Base-by-base conservation (phyloP, 2,797 vertebrate genomes). In the Borostomias antarcticus region DNA sequence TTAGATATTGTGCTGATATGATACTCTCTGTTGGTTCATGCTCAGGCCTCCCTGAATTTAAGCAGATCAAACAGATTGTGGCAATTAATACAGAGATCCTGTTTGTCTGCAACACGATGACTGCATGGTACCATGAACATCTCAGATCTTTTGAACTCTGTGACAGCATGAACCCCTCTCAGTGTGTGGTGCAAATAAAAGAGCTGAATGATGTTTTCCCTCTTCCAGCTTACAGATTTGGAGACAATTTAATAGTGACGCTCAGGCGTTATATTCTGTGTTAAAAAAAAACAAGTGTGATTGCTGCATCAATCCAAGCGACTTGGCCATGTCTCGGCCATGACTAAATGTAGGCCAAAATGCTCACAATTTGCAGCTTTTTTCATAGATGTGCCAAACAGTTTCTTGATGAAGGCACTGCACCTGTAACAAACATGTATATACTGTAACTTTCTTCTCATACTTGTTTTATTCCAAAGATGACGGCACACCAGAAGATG, bases 131-230 rank as follows among this genome's bases (percentile, higher is more conserved):
- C 56, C 32, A 23, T 70, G 56, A 68, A 28, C 66, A 73, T 52
- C 23, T 77, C 5, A 43, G 69, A 40, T 73, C 53, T 8, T 75
- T 33, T 29, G 48, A 77, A 30, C 25, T 48, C 19, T 65, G 58
- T 48, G 23, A 57, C 47, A 28, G n/a, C 28, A 66, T 5, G 40
- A 25, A 61, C 25, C 53, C 69, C n/a, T 54, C 62, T 53, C 19
- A 66, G 51, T 73, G 43, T 72, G 58, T 72, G 32, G 58, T 76
- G 3, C 43, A 56, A 15, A 19, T 71, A 6, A 23, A 58, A 19
- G 75, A 78, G 32, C 51, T 71, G 15, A 74, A 74, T 59, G 59
- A 73, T 62, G 48, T 70, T 64, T 54, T 73, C 30, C 75, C 70
- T 13, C 11, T 77, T 11, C 17, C 70, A 70, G 62, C 70, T 47